Percentiles rank a stretch among this genome's conserved stretches.
These are phyloP conservation scores for Cranoglanis bouderius DNA, from an alignment of 2,113 vertebrate species.

Conservation along the genomic window DNA sequence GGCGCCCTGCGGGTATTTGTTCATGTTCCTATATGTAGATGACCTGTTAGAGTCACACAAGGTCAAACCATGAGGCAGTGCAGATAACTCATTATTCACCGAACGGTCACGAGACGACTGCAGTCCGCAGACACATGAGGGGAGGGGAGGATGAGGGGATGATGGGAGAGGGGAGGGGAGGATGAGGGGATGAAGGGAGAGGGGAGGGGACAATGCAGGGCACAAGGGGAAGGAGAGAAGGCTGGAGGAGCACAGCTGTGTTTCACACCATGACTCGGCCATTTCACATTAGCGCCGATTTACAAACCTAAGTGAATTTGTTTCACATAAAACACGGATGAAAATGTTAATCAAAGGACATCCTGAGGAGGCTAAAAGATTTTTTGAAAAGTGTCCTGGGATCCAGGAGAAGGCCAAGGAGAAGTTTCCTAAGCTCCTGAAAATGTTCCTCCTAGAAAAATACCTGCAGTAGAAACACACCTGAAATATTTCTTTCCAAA, in stretches of 20 bases:
- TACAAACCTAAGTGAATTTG: background rate
- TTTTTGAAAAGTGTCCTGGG: background rate
- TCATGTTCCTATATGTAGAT: background rate
- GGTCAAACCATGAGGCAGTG: background rate
- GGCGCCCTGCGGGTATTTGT: background rate
- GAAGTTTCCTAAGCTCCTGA: background rate
- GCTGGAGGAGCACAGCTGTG: background rate
- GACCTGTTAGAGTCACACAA: background rate
- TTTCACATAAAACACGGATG: background rate
- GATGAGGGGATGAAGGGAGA: too few species aligned
- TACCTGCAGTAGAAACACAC: background rate
- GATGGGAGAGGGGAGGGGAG: background rate
- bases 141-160: background rate
- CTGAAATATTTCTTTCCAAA: background rate
- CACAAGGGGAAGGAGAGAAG: background rate
- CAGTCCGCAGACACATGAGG: background rate
- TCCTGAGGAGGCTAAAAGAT: background rate
- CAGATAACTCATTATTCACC: background rate
- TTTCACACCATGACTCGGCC: background rate
- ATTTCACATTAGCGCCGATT: background rate
- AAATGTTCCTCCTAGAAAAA: background rate
- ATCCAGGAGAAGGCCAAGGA: background rate
- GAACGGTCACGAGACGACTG: constrained; percentile 10
- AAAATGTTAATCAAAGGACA: background rate
- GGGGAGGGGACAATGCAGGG: background rate